Conservation (phyloP, 2,888 invertebrate species). For the Xanthia togata region DNA sequence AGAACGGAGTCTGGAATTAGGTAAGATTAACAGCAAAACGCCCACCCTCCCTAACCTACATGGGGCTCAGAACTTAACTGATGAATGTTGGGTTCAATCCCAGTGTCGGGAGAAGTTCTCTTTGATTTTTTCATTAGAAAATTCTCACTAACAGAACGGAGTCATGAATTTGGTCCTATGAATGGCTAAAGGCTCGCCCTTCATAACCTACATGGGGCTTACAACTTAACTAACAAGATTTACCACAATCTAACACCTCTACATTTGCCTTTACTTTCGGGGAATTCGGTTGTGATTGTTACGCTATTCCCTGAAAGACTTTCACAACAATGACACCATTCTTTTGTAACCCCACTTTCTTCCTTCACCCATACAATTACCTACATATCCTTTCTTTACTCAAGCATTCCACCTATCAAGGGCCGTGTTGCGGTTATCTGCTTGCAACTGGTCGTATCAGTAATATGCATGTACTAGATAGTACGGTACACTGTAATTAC, state of each 20-base stretch:
- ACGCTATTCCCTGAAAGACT: not conserved
- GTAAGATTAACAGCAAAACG: not conserved
- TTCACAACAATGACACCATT: not conserved
- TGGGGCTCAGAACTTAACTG: no score
- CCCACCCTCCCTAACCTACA: not conserved
- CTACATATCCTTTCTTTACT: not conserved
- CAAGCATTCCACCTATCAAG: slow-evolving; percentile 13
- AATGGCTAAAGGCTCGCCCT: not conserved
- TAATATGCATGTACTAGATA: slow-evolving; percentile 35
- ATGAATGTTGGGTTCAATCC: no score
- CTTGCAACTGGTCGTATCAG: slow-evolving; percentile 28
- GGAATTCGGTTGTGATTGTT: not conserved
- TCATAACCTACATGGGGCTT: not conserved
- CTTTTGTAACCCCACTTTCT: not conserved
- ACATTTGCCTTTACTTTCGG: not conserved
- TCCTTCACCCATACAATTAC: not conserved
- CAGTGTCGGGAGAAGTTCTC: no score
- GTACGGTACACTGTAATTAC: slow-evolving; percentile 35
- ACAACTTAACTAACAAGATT: not conserved
- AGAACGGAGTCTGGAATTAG: not conserved
- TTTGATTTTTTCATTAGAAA: no score
- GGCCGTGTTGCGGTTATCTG: slow-evolving; percentile 48
- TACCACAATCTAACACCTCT: not conserved
- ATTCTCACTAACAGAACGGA: no score
- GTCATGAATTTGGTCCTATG: not conserved